Evolutionary conservation across 2,113 vertebrate genomes (phyloP), one percentile per base, ranked within the genome.

Genomic region (Prinia subflava): DNA sequence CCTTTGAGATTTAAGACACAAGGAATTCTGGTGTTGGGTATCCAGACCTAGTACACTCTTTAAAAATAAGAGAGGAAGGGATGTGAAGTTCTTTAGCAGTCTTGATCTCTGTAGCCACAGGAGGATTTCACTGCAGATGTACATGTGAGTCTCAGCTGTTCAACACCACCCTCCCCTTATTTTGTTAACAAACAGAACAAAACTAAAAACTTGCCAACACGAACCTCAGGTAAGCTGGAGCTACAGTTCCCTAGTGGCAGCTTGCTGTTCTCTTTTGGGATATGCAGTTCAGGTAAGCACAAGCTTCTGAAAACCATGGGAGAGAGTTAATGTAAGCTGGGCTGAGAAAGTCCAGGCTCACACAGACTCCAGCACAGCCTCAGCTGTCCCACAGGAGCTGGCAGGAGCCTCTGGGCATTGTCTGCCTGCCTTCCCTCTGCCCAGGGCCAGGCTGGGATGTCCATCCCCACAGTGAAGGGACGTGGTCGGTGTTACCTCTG

Each of bases 11-110:
- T 69, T 49, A 70, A 83, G 44, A 67, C 39, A 7, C 25, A n/a
- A 67, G 25, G 31, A 74, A 33, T 70, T 92, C 42, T 68, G 77
- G 52, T 0, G 1, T 46, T 0, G 0, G 0, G 55, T 92, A 30
- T 37, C 25, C 47, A 55, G 33, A 49, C 35, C 30, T 67, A 23
- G 33, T 31, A 70, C 37, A 21, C 27, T 65, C 22, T 74, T 55
- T 14, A 21, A 28, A 57, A 80, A 8, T 86, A 64, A 67, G 42
- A 83, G 41, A 77, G 63, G 10, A 41, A 75, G 57, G 49, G 63
- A 24, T 27, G 8, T 91, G 23, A 57, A 80, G 33, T 50, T 69
- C 37, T 37, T 53, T 28, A 53, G 53, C 22, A 56, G 13, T 46
- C 20, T 21, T 28, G 50, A 50, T 77, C 55, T 74, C 53, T 79